Conservation (phyloP, 35 echinoderm and acorn worm species). For the Apostichopus californicus region DNA sequence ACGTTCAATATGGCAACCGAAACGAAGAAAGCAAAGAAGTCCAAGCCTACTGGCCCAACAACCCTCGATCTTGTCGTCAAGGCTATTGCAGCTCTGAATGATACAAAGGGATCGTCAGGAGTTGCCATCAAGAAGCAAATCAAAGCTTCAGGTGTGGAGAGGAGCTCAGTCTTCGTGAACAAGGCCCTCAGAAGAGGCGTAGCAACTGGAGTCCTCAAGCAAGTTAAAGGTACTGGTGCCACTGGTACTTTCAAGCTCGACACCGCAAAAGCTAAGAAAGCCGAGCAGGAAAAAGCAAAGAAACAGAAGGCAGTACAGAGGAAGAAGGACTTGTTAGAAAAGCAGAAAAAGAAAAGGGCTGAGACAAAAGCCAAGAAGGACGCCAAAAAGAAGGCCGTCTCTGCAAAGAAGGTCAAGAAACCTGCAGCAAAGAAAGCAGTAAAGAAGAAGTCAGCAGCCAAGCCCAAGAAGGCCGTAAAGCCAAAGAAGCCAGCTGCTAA, state of each 20-base stretch:
- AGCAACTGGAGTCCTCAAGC: neutral
- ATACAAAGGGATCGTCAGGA: constrained; percentile 19
- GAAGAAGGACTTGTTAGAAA: neutral
- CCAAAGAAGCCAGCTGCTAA: constrained; percentile 36
- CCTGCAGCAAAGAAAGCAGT: constrained; percentile 13
- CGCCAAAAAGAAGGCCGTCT: constrained; percentile 16
- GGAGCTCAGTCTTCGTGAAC: constrained; percentile 1
- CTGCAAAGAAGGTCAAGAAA: constrained; percentile 16
- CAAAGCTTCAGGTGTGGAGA: constrained; percentile 4
- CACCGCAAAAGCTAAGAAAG: neutral
- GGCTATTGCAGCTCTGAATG: constrained; percentile 32
- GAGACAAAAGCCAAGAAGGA: neutral
- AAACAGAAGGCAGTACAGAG: neutral
- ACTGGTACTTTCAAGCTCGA: constrained; percentile 38
- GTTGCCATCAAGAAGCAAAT: constrained; percentile 48
- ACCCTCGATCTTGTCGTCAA: constrained; percentile 6
- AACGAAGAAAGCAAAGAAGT: neutral
- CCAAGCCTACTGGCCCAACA: constrained; percentile 16
- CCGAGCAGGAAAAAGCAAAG: constrained; percentile 23
- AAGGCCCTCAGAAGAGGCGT: constrained; percentile 38
- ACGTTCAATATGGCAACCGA: neutral
- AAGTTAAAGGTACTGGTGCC: constrained; percentile 42
- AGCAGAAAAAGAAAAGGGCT: constrained; percentile 9
- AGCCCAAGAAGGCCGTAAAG: constrained; percentile 3
- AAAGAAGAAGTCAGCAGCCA: constrained; percentile 4